Evolutionary conservation across 2,113 vertebrate genomes (phyloP).

Genomic region (Petromus typicus): DNA sequence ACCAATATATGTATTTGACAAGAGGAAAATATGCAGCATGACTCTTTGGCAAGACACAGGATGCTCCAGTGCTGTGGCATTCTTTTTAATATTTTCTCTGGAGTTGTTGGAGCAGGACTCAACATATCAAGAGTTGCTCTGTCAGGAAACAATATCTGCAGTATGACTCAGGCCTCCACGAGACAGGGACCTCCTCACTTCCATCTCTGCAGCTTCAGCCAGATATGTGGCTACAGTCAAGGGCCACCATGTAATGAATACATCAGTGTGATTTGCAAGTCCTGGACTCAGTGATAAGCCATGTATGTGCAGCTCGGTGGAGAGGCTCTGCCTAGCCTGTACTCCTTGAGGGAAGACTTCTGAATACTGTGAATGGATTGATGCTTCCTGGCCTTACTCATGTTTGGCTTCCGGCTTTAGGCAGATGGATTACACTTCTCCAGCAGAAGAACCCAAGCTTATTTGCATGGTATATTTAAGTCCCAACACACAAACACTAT

Average conservation of each 20-base stretch:
- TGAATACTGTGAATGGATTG: background rate
- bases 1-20: background rate
- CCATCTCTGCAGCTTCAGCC: constrained; percentile 11
- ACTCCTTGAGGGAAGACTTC: background rate
- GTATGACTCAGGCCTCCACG: background rate
- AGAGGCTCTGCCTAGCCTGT: background rate
- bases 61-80: background rate
- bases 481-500: background rate
- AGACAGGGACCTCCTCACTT: background rate
- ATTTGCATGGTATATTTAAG: background rate
- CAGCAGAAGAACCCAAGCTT: background rate
- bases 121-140: background rate
- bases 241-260: constrained; percentile 36
- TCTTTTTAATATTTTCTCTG: background rate
- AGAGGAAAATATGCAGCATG: background rate
- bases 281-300: background rate
- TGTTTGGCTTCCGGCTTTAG: background rate
- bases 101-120: background rate
- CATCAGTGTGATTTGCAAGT: background rate
- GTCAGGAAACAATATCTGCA: background rate
- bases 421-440: background rate
- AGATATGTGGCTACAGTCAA: background rate
- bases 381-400: background rate
- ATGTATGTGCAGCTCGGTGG: background rate
- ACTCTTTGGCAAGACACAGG: background rate